Evolutionary conservation across 2,888 invertebrate genomes (phyloP), one percentile per base, ranked within the genome.

Genomic region (Monoplex corrugatus): DNA sequence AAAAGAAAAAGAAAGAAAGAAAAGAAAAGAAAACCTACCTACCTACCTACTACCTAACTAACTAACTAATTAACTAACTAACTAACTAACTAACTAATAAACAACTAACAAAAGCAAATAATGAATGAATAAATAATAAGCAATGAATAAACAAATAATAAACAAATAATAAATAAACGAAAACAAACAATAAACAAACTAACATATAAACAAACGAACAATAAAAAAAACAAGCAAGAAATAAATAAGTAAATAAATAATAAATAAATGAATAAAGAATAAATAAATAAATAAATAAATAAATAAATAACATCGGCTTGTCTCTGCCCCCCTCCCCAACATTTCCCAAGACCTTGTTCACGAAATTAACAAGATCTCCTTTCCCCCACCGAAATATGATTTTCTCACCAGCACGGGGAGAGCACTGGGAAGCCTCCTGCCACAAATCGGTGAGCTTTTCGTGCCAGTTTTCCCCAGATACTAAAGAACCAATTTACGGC

Each of bases 401-500:
- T 2, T 57, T 57, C 57, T 28, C 57, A 57, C 28, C 57, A 16
- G 19, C n/a, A n/a, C n/a, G n/a, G n/a, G n/a, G n/a, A n/a, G n/a
- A n/a, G n/a, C n/a, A n/a, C n/a, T n/a, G n/a, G 57, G 5, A 57
- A 28, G 19, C 57, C 68, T 72, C 68, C 68, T 32, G 2, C 28
- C 68, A 16, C 68, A 5, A 23, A 3, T 1, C 8, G 28, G 5
- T n/a, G n/a, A 10, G 68, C 68, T n/a, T 68, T 68, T 2, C n/a
- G 32, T 75, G 75, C 75, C 75, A 75, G 35, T 0, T 43, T 43
- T n/a, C 78, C 23, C 23, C 40, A 43, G 78, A 78, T 78, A 78
- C 78, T 78, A 43, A 78, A 78, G 78, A 78, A 78, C 43, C 78
- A 78, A 78, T 78, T 78, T 78, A 78, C 78, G 78, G 43, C 10